Conservation (phyloP, 2,113 vertebrate species). For the Rana temporaria region DNA sequence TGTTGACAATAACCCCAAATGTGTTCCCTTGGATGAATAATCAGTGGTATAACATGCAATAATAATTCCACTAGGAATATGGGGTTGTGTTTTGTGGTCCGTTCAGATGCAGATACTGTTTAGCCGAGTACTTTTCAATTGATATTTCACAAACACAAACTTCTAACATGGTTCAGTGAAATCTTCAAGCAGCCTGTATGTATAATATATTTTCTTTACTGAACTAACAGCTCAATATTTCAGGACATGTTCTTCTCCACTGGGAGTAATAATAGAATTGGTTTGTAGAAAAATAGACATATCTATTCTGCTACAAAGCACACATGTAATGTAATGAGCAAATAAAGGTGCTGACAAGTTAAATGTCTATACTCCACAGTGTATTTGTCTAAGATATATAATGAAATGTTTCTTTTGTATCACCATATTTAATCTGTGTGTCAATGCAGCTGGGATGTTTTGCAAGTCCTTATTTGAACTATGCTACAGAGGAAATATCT, state of each 20-base stretch:
- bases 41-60: too few relatives aligned
- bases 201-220: slow-evolving; percentile 30
- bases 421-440: slow-evolving; percentile 9
- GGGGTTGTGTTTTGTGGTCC: too few relatives aligned
- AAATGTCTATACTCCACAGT: slow-evolving; percentile 6
- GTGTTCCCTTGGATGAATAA: too few relatives aligned
- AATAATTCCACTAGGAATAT: too few relatives aligned
- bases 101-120: too few relatives aligned
- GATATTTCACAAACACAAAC: not conserved
- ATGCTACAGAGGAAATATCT: not conserved
- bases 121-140: too few relatives aligned
- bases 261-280: slow-evolving; percentile 23
- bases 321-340: slow-evolving; percentile 43
- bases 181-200: not conserved
- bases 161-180: slow-evolving; percentile 15
- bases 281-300: slow-evolving; percentile 32
- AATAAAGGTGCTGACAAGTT: slow-evolving; percentile 36
- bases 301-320: slow-evolving; percentile 31
- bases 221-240: slow-evolving; percentile 5
- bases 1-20: too few relatives aligned
- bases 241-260: not conserved
- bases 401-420: slow-evolving; percentile 19
- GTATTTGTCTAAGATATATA: slow-evolving; percentile 11
- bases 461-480: slow-evolving; percentile 32
- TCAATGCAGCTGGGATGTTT: not conserved